phyloP scores from a whole-genome alignment of 2,797 vertebrate species.

The Periophthalmus magnuspinnatus region DNA sequence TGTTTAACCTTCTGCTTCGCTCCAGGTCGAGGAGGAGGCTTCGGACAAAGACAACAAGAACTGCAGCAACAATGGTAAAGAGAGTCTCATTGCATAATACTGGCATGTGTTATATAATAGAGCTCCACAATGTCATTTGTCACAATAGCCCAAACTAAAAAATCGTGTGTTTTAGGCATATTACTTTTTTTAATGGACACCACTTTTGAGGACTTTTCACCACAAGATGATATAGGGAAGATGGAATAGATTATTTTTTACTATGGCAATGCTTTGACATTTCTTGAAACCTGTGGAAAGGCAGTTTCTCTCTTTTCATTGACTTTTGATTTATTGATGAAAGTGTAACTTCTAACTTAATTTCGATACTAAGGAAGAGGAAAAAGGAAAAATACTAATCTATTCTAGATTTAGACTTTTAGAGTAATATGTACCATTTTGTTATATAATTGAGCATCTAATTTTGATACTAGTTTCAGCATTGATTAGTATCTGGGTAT shows the following conservation, averaged over 20 bases:
- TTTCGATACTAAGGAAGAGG: not conserved
- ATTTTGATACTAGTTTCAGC: not conserved
- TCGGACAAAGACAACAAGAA: conserved; percentile 90
- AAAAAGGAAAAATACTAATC: too few species aligned
- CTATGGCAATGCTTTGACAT: too few species aligned
- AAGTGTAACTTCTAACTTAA: not conserved
- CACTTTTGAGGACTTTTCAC: too few species aligned
- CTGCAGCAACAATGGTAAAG: conserved; percentile 83
- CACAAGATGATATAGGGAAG: too few species aligned
- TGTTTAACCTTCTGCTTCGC: conserved; percentile 11
- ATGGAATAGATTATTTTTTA: too few species aligned
- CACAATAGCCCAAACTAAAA: too few species aligned
- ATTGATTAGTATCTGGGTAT: not conserved
- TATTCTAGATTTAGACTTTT: not conserved
- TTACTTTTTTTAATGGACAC: too few species aligned
- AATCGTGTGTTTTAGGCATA: too few species aligned
- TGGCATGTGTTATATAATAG: not conserved
- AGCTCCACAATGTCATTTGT: too few species aligned
- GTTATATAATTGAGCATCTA: not conserved
- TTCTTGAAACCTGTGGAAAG: too few species aligned
- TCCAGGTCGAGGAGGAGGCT: conserved; percentile 85
- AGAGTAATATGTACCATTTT: not conserved
- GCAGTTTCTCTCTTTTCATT: not conserved
- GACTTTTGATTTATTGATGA: too few species aligned
- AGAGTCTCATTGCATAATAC: not conserved